phyloP scores from a whole-genome alignment of 2,113 vertebrate genomes.

The Cebus imitator region DNA sequence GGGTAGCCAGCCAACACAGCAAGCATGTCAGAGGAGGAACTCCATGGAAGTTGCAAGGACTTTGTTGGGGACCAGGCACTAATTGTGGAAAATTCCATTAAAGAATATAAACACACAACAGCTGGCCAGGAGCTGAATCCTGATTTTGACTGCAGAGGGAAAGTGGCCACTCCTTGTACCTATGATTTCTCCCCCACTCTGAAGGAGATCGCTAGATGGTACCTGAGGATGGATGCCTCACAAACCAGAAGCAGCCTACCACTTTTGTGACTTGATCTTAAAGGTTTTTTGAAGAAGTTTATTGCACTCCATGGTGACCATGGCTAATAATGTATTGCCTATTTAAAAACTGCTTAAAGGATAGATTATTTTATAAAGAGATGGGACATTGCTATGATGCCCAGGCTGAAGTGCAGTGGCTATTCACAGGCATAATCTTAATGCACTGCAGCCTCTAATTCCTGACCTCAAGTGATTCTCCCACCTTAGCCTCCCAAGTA shows the following conservation, averaged over 20 bases:
- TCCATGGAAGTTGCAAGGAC: background rate
- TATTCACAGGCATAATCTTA: background rate
- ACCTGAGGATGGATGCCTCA: background rate
- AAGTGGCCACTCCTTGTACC: background rate
- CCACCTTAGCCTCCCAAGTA: background rate
- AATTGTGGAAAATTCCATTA: background rate
- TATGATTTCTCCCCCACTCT: background rate
- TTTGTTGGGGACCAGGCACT: background rate
- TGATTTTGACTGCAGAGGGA: background rate
- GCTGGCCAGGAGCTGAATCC: background rate
- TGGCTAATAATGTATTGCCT: background rate
- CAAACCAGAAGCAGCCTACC: background rate
- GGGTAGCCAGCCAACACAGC: background rate
- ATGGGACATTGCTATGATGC: background rate
- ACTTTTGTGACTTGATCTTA: background rate
- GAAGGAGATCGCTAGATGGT: background rate
- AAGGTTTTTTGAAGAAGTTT: background rate
- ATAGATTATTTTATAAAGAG: background rate
- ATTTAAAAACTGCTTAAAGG: background rate
- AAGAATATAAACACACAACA: background rate
- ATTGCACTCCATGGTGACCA: background rate
- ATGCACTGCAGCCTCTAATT: background rate
- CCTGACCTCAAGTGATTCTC: background rate
- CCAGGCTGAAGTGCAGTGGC: background rate
- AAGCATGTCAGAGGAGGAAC: background rate